Evolutionary conservation across 1,140 invertebrate genomes (phyloP).

Genomic region (Psix sp.): DNA sequence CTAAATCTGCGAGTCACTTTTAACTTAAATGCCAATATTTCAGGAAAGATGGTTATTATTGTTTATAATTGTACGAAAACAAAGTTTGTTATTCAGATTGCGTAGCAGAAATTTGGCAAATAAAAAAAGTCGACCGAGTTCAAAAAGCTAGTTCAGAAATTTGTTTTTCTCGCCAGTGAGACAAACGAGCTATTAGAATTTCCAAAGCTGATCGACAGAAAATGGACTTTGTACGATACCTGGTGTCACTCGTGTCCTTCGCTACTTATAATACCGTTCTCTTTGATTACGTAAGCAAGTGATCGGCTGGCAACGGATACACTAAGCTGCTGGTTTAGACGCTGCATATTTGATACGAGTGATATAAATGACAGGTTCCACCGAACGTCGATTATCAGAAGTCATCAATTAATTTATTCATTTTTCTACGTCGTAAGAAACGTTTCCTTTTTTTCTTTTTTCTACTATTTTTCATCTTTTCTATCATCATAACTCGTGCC

Average conservation of each 20-base stretch:
- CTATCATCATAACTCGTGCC: conserved; percentile 11
- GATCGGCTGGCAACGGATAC: conserved; percentile 67
- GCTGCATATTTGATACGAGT: conserved; percentile 55
- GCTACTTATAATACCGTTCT: conserved; percentile 70
- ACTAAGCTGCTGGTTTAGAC: conserved; percentile 55
- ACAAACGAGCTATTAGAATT: conserved; percentile 58
- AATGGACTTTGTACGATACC: conserved; percentile 67
- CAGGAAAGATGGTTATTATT: not conserved
- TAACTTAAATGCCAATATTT: not conserved
- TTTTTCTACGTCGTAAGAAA: conserved; percentile 56
- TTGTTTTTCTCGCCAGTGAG: conserved; percentile 19
- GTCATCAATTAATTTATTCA: conserved; percentile 61
- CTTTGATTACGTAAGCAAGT: conserved; percentile 71
- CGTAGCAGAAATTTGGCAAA: no score
- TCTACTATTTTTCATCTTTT: conserved; percentile 16
- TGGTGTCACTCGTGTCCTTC: conserved; percentile 71
- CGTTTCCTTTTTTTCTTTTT: conserved; percentile 42
- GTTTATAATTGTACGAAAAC: not conserved
- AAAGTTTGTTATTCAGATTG: no score
- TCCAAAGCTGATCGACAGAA: conserved; percentile 61
- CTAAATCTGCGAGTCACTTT: not conserved
- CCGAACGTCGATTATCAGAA: conserved; percentile 59
- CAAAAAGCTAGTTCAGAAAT: conserved; percentile 14
- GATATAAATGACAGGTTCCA: conserved; percentile 62
- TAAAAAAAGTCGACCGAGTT: no score